Base-by-base conservation (phyloP, 2,888 invertebrate species). In the Caenorhabditis sp. region DNA sequence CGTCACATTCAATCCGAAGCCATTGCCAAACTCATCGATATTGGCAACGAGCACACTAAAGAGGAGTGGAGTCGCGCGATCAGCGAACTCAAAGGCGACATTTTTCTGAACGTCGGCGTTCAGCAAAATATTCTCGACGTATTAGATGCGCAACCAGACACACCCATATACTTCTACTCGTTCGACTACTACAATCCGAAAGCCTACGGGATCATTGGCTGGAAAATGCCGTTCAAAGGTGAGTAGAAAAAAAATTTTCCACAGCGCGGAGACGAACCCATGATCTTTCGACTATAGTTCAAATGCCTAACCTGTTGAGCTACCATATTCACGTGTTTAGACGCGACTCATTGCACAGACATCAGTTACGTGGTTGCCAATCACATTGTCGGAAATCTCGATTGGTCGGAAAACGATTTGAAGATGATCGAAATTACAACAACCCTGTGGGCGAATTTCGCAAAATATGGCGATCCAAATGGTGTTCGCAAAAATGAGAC, bases 271-370 rank as follows among this genome's bases (percentile, higher is more conserved):
- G n/a, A n/a, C n/a, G n/a, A n/a, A n/a, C n/a, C n/a, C n/a, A n/a
- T n/a, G n/a, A n/a, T n/a, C n/a, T n/a, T n/a, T n/a, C n/a, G n/a
- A n/a, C n/a, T n/a, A n/a, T n/a, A n/a, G n/a, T n/a, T n/a, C n/a
- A n/a, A n/a, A n/a, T n/a, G n/a, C n/a, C n/a, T n/a, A n/a, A n/a
- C n/a, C n/a, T n/a, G n/a, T n/a, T n/a, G n/a, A n/a, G n/a, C n/a
- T n/a, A n/a, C n/a, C n/a, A n/a, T n/a, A n/a, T n/a, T n/a, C n/a
- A n/a, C n/a, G n/a, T n/a, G n/a, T n/a, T n/a, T n/a, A 82, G 83
- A 78, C 4, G 81, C 84, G 10, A 84, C 84, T 8, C 85, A 85
- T 59, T 84, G 84, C 55, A 76, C 77, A 54, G 85, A 85, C 37
- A 69, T 85, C 62, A 78, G 81, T 54, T 85, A 83, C 57, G 69